Evolutionary conservation across 92 coral and sea anemone genomes (phyloP), one percentile per base, ranked within the genome.

Genomic region (Muricea muricata): DNA sequence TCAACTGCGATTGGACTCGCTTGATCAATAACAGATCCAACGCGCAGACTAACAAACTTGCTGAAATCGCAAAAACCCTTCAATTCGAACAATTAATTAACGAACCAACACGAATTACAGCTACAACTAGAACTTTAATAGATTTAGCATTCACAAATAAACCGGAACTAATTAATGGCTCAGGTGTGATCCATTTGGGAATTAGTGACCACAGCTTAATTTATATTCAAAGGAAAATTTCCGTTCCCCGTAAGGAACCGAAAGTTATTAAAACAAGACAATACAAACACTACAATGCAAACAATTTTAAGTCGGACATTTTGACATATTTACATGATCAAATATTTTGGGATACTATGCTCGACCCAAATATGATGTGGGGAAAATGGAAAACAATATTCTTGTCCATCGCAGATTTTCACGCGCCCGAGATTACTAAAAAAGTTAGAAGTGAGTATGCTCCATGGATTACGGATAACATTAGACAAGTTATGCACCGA

Each of bases 341-440:
- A n/a, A n/a, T n/a, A n/a, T n/a, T n/a, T n/a, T n/a, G n/a, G n/a
- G n/a, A n/a, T n/a, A n/a, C n/a, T n/a, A n/a, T n/a, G n/a, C n/a
- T n/a, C n/a, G n/a, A 74, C 10, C 80, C 80, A 17, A 74, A 48
- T 48, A 47, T 25, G 0, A 45, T 74, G 50, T 74, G 80, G 80
- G 18, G 47, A 47, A 47, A 74, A 13, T 75, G 81, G 81, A 50
- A 75, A 75, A 75, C 21, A 31, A 48, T 21, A 75, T 75, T 40
- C 39, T 30, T 75, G 26, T 75, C 46, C 1, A 18, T 31, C 24
- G 41, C 81, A 1, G 81, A 75, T 31, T 23, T 48, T 28, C 66
- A 75, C 47, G 65, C 81, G 13, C 66, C 81, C 29, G 23, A 24
- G 66, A 32, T 48, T 29, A 48, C 81, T 30, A 75, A 33, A 57